Evolutionary conservation across 2,888 invertebrate species (phyloP).

Genomic region (Apamea epomidion): DNA sequence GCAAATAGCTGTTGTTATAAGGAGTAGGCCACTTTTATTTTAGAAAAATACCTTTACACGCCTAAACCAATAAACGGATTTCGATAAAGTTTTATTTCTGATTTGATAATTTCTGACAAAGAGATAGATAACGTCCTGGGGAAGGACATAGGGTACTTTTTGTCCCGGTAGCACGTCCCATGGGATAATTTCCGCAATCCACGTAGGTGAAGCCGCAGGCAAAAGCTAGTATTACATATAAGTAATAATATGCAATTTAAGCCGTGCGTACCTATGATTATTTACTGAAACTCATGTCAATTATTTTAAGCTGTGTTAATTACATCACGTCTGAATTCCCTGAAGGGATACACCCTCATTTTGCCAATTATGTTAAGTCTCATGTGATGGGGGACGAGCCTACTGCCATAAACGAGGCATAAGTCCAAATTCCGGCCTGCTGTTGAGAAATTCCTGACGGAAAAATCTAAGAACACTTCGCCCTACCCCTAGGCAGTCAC

Average conservation of each 20-base stretch:
- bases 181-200: background rate
- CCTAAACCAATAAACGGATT: background rate
- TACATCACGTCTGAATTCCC: background rate
- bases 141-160: background rate
- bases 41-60: background rate
- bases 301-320: background rate
- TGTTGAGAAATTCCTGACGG: background rate
- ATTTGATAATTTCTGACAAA: background rate
- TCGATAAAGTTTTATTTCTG: background rate
- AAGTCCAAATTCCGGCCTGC: background rate
- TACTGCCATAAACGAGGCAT: background rate
- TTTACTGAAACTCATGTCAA: background rate
- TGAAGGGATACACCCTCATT: too few species aligned
- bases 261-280: background rate
- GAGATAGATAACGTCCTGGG: background rate
- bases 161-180: background rate
- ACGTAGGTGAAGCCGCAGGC: background rate
- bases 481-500: background rate
- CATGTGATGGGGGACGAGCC: background rate
- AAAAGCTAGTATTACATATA: background rate
- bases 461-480: background rate
- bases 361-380: background rate
- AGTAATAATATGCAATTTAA: constrained; percentile 7
- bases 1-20: background rate
- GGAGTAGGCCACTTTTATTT: too few species aligned